Evolutionary conservation across 2,797 vertebrate species (phyloP), one percentile per base, ranked within the genome.

Genomic region (Delichon dasypus): DNA sequence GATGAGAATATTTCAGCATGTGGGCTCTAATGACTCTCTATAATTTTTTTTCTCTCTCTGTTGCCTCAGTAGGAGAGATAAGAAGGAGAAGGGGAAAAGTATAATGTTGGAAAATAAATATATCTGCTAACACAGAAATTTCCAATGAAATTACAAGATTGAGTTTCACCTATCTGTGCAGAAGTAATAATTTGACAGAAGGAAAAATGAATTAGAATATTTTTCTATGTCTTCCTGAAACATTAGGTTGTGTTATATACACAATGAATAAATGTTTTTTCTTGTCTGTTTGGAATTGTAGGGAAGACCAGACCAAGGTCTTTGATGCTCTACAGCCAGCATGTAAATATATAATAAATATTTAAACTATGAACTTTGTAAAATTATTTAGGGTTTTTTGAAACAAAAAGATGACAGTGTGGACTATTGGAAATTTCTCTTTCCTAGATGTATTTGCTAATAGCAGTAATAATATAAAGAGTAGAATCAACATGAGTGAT

Each of bases 291-390:
- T 66, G 26, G 17, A 55, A 66, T 16, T 44, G 2, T 20, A 68
- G 75, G 50, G 20, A 85, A 72, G 22, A 80, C 19, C 78, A 44
- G 21, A 38, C 21, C 19, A 21, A 47, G 10, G 67, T 55, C 11
- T 80, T 64, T 17, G 64, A 1, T 45, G 7, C 1, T 53, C 2
- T n/a, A 68, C 2, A 86, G 7, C 1, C 13, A 88, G 11, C 1
- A 62, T 55, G 34, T 30, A 85, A 66, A 78, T 45, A 53, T 38
- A 32, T 53, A 34, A 88, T 11, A 57, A 57, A 50, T 53, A 84
- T 61, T 86, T 71, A 53, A 88, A 53, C 3, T 19, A 3, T 55
- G 29, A 78, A 8, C 5, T 86, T 42, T 64, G 5, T 40, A 9
- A 70, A 74, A 36, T 61, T 78, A 15, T 53, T 58, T 75, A 72